Percentiles rank a stretch among this genome's conserved stretches.
These are phyloP conservation scores for Platyrinchus mystaceus DNA, from an alignment of 2,797 vertebrate genomes.

Conservation along the genomic window DNA sequence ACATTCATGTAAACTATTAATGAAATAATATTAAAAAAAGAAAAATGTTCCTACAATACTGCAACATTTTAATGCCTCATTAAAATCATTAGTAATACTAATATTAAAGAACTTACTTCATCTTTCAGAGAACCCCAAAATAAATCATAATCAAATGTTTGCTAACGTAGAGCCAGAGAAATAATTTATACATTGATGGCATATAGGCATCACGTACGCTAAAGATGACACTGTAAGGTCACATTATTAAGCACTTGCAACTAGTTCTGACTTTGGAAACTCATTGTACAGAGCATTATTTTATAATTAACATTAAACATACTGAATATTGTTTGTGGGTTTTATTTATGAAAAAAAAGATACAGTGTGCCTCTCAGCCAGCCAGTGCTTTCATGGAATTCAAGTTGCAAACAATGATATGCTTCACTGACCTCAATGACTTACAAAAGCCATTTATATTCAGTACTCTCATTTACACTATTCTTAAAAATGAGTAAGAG, in stretches of 20 bases:
- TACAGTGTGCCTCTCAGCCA: slow-evolving; percentile 70
- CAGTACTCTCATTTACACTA: slow-evolving; percentile 79
- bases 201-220: slow-evolving; percentile 62
- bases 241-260: slow-evolving; percentile 53
- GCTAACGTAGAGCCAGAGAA: slow-evolving; percentile 76
- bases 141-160: slow-evolving; percentile 86
- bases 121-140: slow-evolving; percentile 81
- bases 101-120: slow-evolving; percentile 83
- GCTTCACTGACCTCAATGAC: slow-evolving; percentile 81
- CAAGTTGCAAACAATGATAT: slow-evolving; percentile 82
- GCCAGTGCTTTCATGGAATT: slow-evolving; percentile 68
- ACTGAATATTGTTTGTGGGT: slow-evolving; percentile 73
- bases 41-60: slow-evolving; percentile 82
- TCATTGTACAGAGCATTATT: slow-evolving; percentile 53
- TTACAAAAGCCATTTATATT: slow-evolving; percentile 84
- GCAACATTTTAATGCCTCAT: slow-evolving; percentile 87
- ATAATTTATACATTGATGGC: slow-evolving; percentile 76
- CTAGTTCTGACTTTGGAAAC: slow-evolving; percentile 56
- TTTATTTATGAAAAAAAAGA: slow-evolving; percentile 77
- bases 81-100: slow-evolving; percentile 87
- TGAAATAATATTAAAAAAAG: slow-evolving; percentile 82
- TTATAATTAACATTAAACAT: slow-evolving; percentile 76
- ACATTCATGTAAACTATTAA: slow-evolving; percentile 82
- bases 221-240: slow-evolving; percentile 70
- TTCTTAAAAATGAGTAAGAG: slow-evolving; percentile 80